Percentiles rank a stretch among this genome's conserved stretches.
These are phyloP conservation scores for Bellardia bayeri DNA, from an alignment of 2,888 invertebrate genomes.

Conservation along the genomic window DNA sequence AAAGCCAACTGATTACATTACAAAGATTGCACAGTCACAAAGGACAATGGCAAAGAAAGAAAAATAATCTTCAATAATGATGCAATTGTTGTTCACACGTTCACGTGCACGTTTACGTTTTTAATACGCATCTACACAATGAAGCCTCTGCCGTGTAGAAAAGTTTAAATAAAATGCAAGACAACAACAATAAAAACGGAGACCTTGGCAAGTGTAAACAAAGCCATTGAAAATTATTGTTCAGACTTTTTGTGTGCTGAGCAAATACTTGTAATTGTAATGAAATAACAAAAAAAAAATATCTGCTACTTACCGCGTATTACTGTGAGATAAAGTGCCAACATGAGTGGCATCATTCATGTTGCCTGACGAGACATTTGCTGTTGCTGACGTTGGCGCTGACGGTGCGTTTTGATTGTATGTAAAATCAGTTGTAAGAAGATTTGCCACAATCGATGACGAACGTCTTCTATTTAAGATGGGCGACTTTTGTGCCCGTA, in stretches of 20 bases:
- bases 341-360: slow-evolving; percentile 61
- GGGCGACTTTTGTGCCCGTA: slow-evolving; percentile 81
- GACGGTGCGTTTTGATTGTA: slow-evolving; percentile 75
- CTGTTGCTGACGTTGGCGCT: slow-evolving; percentile 63
- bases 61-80: slow-evolving; percentile 60
- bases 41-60: not conserved
- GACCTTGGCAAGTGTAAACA: slow-evolving; percentile 25
- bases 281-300: slow-evolving; percentile 9
- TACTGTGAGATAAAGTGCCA: slow-evolving; percentile 76
- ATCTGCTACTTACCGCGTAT: slow-evolving; percentile 78
- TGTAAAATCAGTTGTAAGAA: slow-evolving; percentile 79
- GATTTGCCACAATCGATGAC: slow-evolving; percentile 82
- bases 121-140: not conserved
- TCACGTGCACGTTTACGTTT: slow-evolving; percentile 7
- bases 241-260: not conserved
- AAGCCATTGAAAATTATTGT: slow-evolving; percentile 16
- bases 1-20: slow-evolving; percentile 42
- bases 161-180: not conserved
- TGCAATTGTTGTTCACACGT: slow-evolving; percentile 45
- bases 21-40: not conserved
- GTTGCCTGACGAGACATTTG: slow-evolving; percentile 58
- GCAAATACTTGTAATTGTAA: not conserved
- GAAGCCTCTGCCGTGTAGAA: not conserved
- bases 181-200: not conserved
- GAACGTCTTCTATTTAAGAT: slow-evolving; percentile 81